Base-by-base conservation (phyloP, 2,888 invertebrate genomes). In the Phasia obesa region DNA sequence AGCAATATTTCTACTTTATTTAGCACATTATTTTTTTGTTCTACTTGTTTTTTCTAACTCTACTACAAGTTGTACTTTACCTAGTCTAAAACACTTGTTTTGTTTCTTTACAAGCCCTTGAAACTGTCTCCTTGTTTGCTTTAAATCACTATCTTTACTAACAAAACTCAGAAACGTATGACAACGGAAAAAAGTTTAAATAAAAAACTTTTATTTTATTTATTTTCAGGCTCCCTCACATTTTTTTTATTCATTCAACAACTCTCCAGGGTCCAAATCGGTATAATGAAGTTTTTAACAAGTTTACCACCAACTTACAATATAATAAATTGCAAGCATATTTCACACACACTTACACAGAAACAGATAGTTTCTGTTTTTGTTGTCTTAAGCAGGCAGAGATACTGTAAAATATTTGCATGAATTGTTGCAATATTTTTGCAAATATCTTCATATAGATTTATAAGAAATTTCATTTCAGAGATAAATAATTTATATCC, bases 201-300 rank as follows among this genome's bases (percentile, higher is more conserved):
- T 59, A 2, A 60, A 60, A n/a, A 67, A 62, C 23, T 76, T 51
- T 76, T 53, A 4, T 51, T 51, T 59, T 42, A 42, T 25, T 35
- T 31, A 23, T 55, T 55, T 55, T 47, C 17, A 15, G n/a, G n/a
- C n/a, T n/a, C n/a, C n/a, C n/a, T n/a, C n/a, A n/a, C n/a, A n/a
- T n/a, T n/a, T 38, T 9, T 23, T 49, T 17, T 49, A 23, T 4
- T 9, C 15, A 13, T 67, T 64, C 73, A 57, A 78, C 67, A 77
- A 69, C 77, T 64, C 82, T 77, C 74, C 62, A 74, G 82, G 82
- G 82, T 21, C 53, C 57, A 62, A 69, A 77, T 69, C 67, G 62
- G 47, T 73, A 73, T 77, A 74, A 78, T 82, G 44, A 82, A 78
- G 82, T 82, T 82, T 81, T 70, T 64, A 77, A 78, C 60, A 82